phyloP scores from a whole-genome alignment of 2,797 vertebrate genomes.

The Nyctibius grandis region DNA sequence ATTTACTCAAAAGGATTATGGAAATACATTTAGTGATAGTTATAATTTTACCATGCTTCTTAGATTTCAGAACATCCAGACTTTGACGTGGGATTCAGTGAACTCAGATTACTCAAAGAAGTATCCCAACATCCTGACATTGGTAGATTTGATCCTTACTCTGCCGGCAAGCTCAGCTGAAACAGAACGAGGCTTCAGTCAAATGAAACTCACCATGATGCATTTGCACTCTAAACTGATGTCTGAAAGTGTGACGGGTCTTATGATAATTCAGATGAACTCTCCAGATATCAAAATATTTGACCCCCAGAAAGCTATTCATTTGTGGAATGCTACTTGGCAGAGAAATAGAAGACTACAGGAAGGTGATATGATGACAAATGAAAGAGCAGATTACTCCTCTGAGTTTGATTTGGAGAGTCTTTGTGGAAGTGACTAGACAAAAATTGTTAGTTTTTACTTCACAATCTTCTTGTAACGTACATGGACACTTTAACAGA shows the following conservation, averaged over 20 bases:
- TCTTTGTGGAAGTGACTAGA: conserved; percentile 37
- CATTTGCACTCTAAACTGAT: neutral
- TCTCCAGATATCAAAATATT: conserved; percentile 61
- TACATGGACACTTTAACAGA: neutral
- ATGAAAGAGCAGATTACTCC: neutral
- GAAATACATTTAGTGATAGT: neutral
- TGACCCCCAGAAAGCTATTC: conserved; percentile 59
- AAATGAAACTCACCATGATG: conserved; percentile 39
- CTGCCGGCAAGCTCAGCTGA: conserved; percentile 64
- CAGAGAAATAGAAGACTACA: conserved; percentile 4
- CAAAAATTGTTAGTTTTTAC: neutral
- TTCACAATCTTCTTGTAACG: neutral
- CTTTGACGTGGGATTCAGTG: conserved; percentile 64
- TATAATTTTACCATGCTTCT: neutral
- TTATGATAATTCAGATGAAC: conserved; percentile 67
- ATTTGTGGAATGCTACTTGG: conserved; percentile 56
- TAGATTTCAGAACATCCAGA: conserved; percentile 65
- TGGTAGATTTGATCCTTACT: conserved; percentile 63
- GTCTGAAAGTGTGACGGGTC: conserved; percentile 43
- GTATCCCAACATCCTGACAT: conserved; percentile 64
- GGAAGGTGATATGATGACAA: neutral
- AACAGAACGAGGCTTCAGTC: conserved; percentile 53
- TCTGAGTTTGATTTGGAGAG: conserved; percentile 46
- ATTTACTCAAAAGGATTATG: neutral
- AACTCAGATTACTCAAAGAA: conserved; percentile 63